Conservation (phyloP, 2,113 vertebrate genomes). For the Psilopsiagon aurifrons region DNA sequence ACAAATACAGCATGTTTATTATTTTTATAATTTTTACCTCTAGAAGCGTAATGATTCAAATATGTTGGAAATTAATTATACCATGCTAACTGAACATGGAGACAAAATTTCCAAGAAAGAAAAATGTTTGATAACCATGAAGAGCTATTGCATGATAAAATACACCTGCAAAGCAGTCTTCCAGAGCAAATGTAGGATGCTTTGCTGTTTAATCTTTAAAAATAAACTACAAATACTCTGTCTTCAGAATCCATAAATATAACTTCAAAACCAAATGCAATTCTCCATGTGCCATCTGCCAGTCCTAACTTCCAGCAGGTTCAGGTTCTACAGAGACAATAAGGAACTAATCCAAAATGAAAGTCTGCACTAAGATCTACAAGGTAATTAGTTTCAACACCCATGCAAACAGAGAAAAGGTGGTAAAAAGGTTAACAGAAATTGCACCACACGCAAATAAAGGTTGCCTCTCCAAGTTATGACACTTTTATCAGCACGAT, state of each 20-base stretch:
- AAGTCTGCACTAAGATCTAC: neutral
- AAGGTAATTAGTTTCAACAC: neutral
- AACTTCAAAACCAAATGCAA: neutral
- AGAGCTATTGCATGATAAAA: neutral
- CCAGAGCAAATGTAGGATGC: neutral
- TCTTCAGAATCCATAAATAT: neutral
- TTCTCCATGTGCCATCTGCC: neutral
- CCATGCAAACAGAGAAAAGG: neutral
- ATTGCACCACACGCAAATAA: neutral
- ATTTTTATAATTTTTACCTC: neutral
- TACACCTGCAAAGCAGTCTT: neutral
- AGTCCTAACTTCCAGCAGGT: neutral
- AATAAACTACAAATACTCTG: neutral
- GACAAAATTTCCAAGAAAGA: neutral
- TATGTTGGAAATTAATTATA: neutral
- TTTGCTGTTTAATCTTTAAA: neutral
- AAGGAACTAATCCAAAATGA: neutral
- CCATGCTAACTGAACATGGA: rapidly evolving
- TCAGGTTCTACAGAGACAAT: neutral
- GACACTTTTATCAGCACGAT: neutral
- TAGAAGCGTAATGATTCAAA: neutral
- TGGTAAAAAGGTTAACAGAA: neutral
- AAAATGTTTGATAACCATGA: neutral
- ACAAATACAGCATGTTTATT: neutral
- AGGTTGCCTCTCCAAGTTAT: neutral